Percentiles rank a stretch among this genome's conserved stretches.
phyloP scores from a whole-genome alignment of 1,140 invertebrate genomes.

The Melipona quadrifasciata region DNA sequence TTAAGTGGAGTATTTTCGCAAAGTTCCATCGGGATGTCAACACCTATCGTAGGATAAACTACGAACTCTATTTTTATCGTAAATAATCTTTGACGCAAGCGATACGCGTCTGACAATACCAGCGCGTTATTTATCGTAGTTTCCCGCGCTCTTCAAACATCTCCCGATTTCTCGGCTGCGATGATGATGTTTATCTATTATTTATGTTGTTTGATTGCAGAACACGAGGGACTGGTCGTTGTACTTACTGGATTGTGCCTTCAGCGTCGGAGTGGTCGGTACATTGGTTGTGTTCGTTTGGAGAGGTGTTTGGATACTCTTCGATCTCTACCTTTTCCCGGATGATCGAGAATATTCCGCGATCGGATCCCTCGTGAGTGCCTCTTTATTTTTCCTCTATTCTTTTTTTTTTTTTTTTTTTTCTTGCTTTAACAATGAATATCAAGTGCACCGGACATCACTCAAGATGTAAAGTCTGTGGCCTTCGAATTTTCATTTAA shows the following conservation, averaged over 20 bases:
- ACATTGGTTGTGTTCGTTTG: constrained; percentile 93
- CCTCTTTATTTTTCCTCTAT: neutral
- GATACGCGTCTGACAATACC: neutral
- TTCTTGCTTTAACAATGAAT: neutral
- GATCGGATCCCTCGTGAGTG: constrained; percentile 89
- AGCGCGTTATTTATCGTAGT: constrained; percentile 14
- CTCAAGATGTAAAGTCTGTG: neutral
- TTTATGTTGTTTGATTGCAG: constrained; percentile 81
- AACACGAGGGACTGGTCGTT: constrained; percentile 86
- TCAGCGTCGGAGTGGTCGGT: constrained; percentile 91
- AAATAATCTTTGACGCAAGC: constrained; percentile 17
- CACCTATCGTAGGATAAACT: neutral
- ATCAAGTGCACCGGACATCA: neutral
- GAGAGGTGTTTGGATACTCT: constrained; percentile 91
- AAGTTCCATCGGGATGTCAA: neutral
- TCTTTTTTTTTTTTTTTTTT: neutral
- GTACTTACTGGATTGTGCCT: constrained; percentile 92
- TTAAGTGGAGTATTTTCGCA: neutral
- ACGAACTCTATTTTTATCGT: neutral
- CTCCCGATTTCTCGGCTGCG: neutral
- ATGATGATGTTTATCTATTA: constrained; percentile 23
- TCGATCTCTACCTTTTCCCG: constrained; percentile 91
- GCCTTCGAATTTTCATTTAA: neutral
- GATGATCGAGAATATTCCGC: constrained; percentile 85
- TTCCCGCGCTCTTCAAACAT: constrained; percentile 39